Percentiles rank a stretch among this genome's conserved stretches.
These are phyloP conservation scores for Carcharodon carcharias DNA, from an alignment of 2,797 vertebrate species.

Conservation along the genomic window DNA sequence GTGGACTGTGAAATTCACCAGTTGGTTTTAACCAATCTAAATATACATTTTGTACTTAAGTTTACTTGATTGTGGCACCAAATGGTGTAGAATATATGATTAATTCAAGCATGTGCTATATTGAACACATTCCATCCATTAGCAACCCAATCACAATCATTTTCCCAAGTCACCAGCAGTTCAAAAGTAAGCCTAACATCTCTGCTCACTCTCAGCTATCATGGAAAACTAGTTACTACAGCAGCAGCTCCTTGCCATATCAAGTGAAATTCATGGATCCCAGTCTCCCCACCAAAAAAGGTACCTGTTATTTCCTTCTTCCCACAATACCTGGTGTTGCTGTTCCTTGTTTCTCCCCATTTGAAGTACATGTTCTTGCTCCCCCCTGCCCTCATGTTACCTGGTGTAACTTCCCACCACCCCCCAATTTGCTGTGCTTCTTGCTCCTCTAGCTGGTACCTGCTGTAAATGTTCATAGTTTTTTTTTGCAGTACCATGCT, in stretches of 20 bases:
- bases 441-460: slow-evolving; percentile 44
- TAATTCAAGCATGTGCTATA: not conserved
- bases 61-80: not conserved
- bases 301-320: not conserved
- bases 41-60: not conserved
- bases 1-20: not conserved
- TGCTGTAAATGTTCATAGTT: slow-evolving; percentile 53
- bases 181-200: not conserved
- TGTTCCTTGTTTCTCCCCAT: no score
- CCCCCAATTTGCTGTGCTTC: no score
- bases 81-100: no score
- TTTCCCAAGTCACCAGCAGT: not conserved
- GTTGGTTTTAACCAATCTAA: not conserved
- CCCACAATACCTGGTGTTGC: not conserved
- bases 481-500: not conserved
- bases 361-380: not conserved
- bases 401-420: not conserved
- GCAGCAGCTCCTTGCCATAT: not conserved
- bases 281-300: not conserved
- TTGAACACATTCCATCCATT: no score
- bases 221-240: not conserved
- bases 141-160: no score
- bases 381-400: no score
- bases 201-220: not conserved
- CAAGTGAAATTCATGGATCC: not conserved